phyloP scores from a whole-genome alignment of 2,888 invertebrate genomes.

The Oscheius myriophilus region DNA sequence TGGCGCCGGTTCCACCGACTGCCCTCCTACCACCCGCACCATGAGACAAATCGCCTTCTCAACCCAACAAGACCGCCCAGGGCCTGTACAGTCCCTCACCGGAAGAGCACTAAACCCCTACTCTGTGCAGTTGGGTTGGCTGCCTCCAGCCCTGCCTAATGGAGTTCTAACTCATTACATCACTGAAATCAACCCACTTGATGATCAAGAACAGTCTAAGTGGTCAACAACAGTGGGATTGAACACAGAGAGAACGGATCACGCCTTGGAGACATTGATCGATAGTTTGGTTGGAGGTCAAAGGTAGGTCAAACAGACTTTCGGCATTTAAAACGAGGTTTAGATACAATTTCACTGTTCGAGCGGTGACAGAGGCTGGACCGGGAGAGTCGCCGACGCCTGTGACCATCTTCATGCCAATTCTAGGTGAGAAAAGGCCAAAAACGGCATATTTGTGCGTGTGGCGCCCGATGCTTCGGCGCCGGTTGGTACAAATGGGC shows the following conservation, averaged over 20 bases:
- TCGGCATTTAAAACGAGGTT: not conserved
- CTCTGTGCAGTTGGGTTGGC: constrained; percentile 64
- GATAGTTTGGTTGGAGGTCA: constrained; percentile 65
- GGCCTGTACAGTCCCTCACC: constrained; percentile 54
- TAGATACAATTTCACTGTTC: constrained; percentile 46
- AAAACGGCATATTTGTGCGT: too few species aligned
- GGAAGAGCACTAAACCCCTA: constrained; percentile 58
- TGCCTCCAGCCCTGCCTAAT: constrained; percentile 63
- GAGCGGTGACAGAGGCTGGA: constrained; percentile 68
- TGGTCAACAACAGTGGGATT: constrained; percentile 59
- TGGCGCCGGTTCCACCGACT: constrained; percentile 35
- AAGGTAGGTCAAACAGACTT: constrained; percentile 1
- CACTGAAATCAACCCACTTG: constrained; percentile 41
- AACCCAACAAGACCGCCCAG: constrained; percentile 64
- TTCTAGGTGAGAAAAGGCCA: constrained; percentile 50
- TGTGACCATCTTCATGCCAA: constrained; percentile 56
- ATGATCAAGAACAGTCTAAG: constrained; percentile 8
- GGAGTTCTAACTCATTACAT: constrained; percentile 65
- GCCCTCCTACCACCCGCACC: constrained; percentile 52
- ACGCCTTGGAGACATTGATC: constrained; percentile 56
- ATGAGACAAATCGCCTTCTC: constrained; percentile 58
- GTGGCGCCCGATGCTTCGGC: too few species aligned
- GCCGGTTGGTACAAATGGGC: too few species aligned
- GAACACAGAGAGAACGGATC: constrained; percentile 40
- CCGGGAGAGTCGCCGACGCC: constrained; percentile 54